Evolutionary conservation across 1,140 invertebrate genomes (phyloP).

Genomic region (Zaprionus capensis): DNA sequence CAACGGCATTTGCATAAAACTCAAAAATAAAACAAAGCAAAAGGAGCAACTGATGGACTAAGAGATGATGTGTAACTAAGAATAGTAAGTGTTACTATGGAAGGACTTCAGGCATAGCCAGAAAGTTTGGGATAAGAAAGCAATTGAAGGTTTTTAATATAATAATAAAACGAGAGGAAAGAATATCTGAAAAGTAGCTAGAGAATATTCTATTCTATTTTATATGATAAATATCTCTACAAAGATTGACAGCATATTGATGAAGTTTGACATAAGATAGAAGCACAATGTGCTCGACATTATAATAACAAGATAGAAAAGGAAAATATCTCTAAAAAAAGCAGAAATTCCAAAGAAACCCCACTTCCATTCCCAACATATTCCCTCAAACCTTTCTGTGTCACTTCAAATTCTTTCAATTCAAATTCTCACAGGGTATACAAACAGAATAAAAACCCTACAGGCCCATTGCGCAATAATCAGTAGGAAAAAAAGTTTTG

Average conservation of each 20-base stretch:
- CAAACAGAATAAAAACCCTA: neutral
- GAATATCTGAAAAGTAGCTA: too few relatives aligned
- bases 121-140: too few relatives aligned
- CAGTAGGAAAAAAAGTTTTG: conserved; percentile 34
- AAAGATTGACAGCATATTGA: too few relatives aligned
- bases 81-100: neutral
- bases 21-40: conserved; percentile 9
- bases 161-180: too few relatives aligned
- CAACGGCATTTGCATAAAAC: conserved; percentile 66
- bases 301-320: too few relatives aligned
- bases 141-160: too few relatives aligned
- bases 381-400: neutral
- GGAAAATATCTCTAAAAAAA: neutral
- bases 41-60: neutral
- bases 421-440: conserved; percentile 12
- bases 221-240: too few relatives aligned
- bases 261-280: too few relatives aligned
- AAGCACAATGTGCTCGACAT: too few relatives aligned
- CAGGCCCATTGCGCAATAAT: conserved; percentile 39
- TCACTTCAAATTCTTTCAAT: neutral
- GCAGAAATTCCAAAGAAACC: neutral
- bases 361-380: neutral
- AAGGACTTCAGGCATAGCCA: too few relatives aligned
- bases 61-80: neutral
- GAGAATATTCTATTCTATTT: too few relatives aligned